These are phyloP conservation scores for Poeciliopsis turneri DNA, from an alignment of 2,797 vertebrate species.

Conservation along the genomic window DNA sequence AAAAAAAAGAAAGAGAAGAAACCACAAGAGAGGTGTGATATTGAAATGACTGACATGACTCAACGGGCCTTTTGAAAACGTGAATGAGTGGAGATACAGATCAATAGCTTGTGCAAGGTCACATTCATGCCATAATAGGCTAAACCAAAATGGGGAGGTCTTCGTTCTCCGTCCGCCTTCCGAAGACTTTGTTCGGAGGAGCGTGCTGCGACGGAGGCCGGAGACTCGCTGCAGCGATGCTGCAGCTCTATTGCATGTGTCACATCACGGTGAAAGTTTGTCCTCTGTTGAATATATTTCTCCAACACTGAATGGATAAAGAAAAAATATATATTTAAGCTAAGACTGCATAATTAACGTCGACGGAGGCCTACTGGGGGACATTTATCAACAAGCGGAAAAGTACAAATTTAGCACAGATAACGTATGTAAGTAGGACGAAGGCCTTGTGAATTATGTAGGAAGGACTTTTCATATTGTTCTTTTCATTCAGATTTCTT, in stretches of 20 bases:
- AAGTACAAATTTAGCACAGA: constrained; percentile 1
- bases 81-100: constrained; percentile 52
- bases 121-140: constrained; percentile 40
- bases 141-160: constrained; percentile 24
- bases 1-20: constrained; percentile 1
- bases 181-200: constrained; percentile 25
- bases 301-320: constrained; percentile 3
- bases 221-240: constrained; percentile 15
- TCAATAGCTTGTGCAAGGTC: constrained; percentile 60
- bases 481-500: constrained; percentile 7
- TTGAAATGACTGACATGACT: constrained; percentile 61
- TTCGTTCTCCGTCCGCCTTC: constrained; percentile 32
- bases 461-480: background rate
- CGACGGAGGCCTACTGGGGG: background rate
- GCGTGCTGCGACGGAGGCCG: constrained; percentile 21
- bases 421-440: constrained; percentile 14
- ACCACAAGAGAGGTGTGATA: constrained; percentile 35
- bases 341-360: constrained; percentile 13
- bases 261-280: background rate
- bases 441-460: background rate
- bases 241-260: constrained; percentile 23
- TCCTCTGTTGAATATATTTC: background rate
- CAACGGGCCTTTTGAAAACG: constrained; percentile 40
- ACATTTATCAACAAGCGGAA: constrained; percentile 8
- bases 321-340: background rate